A percentile compares a stretch with the other conserved stretches of the same genome.
Evolutionary conservation across 2,113 vertebrate species (phyloP).

Genomic region (Hyperopisus bebe): DNA sequence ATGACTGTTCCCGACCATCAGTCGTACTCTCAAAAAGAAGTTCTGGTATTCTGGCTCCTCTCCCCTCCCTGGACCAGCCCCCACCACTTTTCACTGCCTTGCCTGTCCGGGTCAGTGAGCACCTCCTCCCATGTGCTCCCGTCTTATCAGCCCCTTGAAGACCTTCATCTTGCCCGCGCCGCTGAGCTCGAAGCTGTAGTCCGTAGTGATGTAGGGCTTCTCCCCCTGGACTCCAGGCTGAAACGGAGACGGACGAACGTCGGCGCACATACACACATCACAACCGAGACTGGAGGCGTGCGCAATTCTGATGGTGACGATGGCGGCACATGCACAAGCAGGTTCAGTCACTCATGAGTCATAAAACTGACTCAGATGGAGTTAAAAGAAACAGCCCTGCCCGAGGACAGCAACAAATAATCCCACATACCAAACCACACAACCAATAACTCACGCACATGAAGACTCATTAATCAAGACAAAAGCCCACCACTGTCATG

Average conservation of each 20-base stretch:
- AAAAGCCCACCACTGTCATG: neutral
- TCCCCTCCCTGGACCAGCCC: neutral
- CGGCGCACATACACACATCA: neutral
- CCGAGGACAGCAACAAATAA: neutral
- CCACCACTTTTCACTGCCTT: neutral
- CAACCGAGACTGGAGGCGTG: neutral
- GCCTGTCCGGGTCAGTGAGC: neutral
- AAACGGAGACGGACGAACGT: conserved; percentile 31
- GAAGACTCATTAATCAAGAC: neutral
- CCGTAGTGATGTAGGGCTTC: conserved; percentile 74
- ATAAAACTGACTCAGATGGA: neutral
- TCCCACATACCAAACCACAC: neutral
- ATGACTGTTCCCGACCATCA: neutral
- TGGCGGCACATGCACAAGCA: too few relatives aligned
- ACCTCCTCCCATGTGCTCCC: neutral
- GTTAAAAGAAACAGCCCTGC: neutral
- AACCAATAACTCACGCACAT: neutral
- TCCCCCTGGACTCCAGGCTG: conserved; percentile 70
- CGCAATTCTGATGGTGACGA: neutral
- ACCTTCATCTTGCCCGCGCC: conserved; percentile 75
- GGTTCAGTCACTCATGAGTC: neutral
- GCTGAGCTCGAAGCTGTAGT: conserved; percentile 76
- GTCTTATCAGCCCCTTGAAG: conserved; percentile 55
- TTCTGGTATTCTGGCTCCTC: neutral
- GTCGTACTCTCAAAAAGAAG: neutral